Evolutionary conservation across 1,140 invertebrate species (phyloP), one percentile per base, ranked within the genome.

Genomic region (Adelges cooleyi): DNA sequence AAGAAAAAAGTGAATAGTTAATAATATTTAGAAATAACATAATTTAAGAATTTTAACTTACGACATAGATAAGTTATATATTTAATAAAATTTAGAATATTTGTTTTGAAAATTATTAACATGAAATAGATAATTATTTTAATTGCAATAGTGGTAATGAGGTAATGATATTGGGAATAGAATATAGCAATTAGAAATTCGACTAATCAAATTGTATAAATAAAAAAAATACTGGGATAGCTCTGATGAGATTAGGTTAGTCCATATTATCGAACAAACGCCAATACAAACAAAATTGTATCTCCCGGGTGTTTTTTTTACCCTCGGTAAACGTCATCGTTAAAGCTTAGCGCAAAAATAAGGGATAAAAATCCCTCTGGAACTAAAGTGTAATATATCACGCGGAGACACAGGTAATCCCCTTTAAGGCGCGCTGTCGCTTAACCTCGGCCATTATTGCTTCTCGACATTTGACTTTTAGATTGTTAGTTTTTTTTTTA

Each of bases 391-490:
- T 62, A 62, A 62, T 62, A 62, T 62, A 62, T 62, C 56, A 62
- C 18, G 18, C 22, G 44, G 56, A 25, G 56, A 62, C 56, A 62
- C 56, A 62, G 56, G 56, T 62, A 62, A 62, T 62, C 56, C 56
- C 56, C 25, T 62, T 46, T 62, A 62, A 18, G 56, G 56, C 42
- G 22, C n/a, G 42, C 56, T 62, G 56, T 62, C 56, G 56, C 56
- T 62, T 62, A 62, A 62, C 56, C 56, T 62, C 42, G 56, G 42
- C 56, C 56, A 48, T 62, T 62, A 62, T 62, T 62, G 42, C 56
- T 62, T 62, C 56, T 62, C 56, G 56, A 62, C 56, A 62, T 62
- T 62, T 62, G 56, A 62, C 56, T 62, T 62, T 62, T 46, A 62
- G 56, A 62, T 62, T 62, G 29, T 42, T 46, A 62, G 56, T 13